Conservation (phyloP, 2,888 invertebrate species). For the Tipula helvola region DNA sequence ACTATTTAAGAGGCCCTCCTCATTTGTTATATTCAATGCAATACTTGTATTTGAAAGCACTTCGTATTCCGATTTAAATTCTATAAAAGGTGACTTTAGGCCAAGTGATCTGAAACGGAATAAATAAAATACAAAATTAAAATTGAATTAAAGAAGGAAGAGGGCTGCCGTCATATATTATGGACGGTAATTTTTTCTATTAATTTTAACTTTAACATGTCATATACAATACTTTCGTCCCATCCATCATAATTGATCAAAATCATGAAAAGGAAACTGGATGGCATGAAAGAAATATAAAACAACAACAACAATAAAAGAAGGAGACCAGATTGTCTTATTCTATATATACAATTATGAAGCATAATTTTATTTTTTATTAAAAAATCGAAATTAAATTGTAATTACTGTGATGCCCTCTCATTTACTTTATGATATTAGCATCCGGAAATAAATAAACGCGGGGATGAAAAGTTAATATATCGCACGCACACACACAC, state of each 20-base stretch:
- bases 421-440: background rate
- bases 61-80: conserved; percentile 31
- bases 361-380: background rate
- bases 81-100: conserved; percentile 33
- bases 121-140: conserved; percentile 11
- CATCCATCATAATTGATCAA: background rate
- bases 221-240: background rate
- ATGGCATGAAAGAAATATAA: background rate
- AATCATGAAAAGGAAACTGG: background rate
- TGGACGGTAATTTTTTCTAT: background rate
- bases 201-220: background rate
- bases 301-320: background rate
- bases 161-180: background rate
- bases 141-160: background rate
- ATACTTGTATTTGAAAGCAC: conserved; percentile 32
- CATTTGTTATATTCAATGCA: conserved; percentile 33
- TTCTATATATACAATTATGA: background rate
- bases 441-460: background rate
- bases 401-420: background rate
- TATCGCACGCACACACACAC: background rate
- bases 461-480: background rate
- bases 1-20: conserved; percentile 22
- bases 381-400: background rate
- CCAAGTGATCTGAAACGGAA: conserved; percentile 29
- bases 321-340: background rate